A percentile compares a stretch with the other conserved stretches of the same genome.
phyloP scores from a whole-genome alignment of 2,888 invertebrate species.

The Thymelicus acteon region DNA sequence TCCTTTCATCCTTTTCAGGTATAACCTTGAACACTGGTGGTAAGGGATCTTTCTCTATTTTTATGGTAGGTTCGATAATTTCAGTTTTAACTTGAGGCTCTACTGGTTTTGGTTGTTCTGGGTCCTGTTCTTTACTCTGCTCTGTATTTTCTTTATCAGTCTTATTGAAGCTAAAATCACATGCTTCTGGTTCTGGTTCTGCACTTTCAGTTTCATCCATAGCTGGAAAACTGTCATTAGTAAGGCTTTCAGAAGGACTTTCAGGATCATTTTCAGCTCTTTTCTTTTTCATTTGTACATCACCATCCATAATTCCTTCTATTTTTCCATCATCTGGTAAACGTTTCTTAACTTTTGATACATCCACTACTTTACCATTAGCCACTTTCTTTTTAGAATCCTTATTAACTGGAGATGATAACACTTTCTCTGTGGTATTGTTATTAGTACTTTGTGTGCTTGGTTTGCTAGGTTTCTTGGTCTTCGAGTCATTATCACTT shows the following conservation, averaged over 20 bases:
- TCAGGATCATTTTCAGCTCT: slow-evolving; percentile 84
- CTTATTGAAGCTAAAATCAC: slow-evolving; percentile 80
- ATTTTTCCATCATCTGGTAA: slow-evolving; percentile 82
- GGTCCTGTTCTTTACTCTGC: slow-evolving; percentile 68
- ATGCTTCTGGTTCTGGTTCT: slow-evolving; percentile 76
- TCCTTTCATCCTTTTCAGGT: slow-evolving; percentile 71
- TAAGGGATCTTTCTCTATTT: slow-evolving; percentile 71
- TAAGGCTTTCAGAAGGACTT: slow-evolving; percentile 93
- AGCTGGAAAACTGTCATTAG: slow-evolving; percentile 93
- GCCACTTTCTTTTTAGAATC: slow-evolving; percentile 71
- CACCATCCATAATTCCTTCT: slow-evolving; percentile 85
- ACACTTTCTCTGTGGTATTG: slow-evolving; percentile 70
- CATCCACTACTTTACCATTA: slow-evolving; percentile 81
- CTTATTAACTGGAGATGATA: slow-evolving; percentile 72
- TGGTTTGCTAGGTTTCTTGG: slow-evolving; percentile 69
- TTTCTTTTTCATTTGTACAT: slow-evolving; percentile 85
- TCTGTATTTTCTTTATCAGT: slow-evolving; percentile 72
- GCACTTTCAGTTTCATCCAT: slow-evolving; percentile 88
- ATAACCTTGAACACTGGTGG: slow-evolving; percentile 63
- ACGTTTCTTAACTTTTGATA: slow-evolving; percentile 85
- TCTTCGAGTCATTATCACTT: slow-evolving; percentile 77
- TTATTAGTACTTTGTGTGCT: slow-evolving; percentile 73
- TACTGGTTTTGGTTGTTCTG: slow-evolving; percentile 60
- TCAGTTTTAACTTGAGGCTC: slow-evolving; percentile 70
- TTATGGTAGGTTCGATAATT: slow-evolving; percentile 62